Conservation (phyloP, 2,888 invertebrate genomes). For the Blastobasis adustella region DNA sequence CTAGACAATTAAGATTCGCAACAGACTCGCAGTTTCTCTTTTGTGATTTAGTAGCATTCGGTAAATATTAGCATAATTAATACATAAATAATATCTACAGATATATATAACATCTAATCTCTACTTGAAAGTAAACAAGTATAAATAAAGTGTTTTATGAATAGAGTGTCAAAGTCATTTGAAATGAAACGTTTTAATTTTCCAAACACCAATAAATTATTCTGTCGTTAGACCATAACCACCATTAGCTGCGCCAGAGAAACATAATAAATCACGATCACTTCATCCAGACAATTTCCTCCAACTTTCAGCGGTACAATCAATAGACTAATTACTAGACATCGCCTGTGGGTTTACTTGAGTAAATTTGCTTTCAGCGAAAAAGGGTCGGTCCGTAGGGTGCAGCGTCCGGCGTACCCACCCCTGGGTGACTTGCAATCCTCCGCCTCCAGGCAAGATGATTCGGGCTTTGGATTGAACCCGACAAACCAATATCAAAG, state of each 20-base stretch:
- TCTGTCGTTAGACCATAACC: neutral
- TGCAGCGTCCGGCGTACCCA: neutral
- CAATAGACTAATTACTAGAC: constrained; percentile 14
- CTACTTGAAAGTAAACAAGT: too few relatives aligned
- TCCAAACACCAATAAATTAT: neutral
- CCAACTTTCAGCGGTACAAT: constrained; percentile 24
- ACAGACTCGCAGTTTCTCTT: neutral
- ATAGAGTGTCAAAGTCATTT: too few relatives aligned
- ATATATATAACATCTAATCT: too few relatives aligned
- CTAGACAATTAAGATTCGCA: too few relatives aligned
- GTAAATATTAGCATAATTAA: neutral
- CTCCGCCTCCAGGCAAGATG: neutral
- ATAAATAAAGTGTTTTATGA: too few relatives aligned
- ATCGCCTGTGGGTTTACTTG: neutral
- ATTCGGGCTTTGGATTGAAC: neutral
- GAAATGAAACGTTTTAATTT: too few relatives aligned
- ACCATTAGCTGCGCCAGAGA: neutral
- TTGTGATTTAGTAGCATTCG: neutral
- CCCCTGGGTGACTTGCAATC: neutral
- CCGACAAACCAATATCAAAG: neutral
- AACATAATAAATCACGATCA: constrained; percentile 25
- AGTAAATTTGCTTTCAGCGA: neutral
- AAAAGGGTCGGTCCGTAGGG: neutral
- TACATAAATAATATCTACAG: too few relatives aligned
- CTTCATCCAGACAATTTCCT: constrained; percentile 19